Conservation (phyloP, 2,113 vertebrate genomes). For the Pyrgilauda ruficollis region DNA sequence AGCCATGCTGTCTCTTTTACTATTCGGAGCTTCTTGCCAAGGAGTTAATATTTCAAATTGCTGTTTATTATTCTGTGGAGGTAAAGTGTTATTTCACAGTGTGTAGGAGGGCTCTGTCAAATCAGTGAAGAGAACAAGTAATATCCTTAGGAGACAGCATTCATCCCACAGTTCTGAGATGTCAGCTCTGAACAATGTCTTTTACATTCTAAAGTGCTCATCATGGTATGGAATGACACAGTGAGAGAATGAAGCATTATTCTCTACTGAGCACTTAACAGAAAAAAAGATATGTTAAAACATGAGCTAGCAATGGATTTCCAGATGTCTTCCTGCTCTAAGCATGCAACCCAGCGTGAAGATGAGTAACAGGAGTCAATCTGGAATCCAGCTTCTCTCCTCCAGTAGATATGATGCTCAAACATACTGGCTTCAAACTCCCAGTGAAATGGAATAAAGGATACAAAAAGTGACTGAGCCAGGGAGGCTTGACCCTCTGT, state of each 20-base stretch:
- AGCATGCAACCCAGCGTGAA: neutral
- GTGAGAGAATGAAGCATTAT: conserved; percentile 41
- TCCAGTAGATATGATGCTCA: neutral
- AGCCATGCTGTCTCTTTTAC: conserved; percentile 12
- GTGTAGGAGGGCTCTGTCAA: conserved; percentile 66
- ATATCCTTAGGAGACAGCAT: conserved; percentile 64
- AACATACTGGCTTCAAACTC: neutral
- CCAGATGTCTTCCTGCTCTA: neutral
- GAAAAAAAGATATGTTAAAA: neutral
- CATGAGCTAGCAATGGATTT: neutral
- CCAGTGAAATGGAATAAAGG: neutral
- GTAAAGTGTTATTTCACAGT: conserved; percentile 58
- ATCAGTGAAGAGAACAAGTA: conserved; percentile 63
- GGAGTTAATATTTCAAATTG: conserved; percentile 63
- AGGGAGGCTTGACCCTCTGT: neutral
- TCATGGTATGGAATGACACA: conserved; percentile 48
- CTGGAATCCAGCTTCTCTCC: neutral
- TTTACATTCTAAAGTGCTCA: conserved; percentile 63
- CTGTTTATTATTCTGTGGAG: conserved; percentile 68
- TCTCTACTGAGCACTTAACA: conserved; percentile 25
- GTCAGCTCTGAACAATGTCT: conserved; percentile 63
- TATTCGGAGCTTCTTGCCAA: neutral
- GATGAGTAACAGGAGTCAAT: neutral
- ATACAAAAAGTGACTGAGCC: neutral
- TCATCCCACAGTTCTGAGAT: conserved; percentile 54